A percentile compares a stretch with the other conserved stretches of the same genome.
Evolutionary conservation across 2,113 vertebrate genomes (phyloP).

Genomic region (Rhadina sibilatrix): DNA sequence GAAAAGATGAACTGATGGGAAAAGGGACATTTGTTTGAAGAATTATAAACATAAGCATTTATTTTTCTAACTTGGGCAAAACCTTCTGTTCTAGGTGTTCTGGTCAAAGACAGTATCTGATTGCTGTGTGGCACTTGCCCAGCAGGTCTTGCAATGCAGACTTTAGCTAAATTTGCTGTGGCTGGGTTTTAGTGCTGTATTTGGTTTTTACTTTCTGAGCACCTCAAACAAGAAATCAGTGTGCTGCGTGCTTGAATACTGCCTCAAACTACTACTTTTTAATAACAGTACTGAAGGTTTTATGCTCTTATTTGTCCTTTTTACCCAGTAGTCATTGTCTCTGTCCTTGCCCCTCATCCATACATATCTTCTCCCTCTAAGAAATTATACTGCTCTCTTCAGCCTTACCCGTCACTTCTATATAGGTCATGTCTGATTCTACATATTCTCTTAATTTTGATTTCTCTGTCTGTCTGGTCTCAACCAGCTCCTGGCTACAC

Average conservation of each 20-base stretch:
- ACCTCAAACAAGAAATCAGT: background rate
- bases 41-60: background rate
- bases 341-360: background rate
- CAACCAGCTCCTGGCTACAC: slow-evolving; percentile 16
- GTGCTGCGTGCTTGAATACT: background rate
- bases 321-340: background rate
- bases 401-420: background rate
- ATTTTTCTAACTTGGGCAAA: background rate
- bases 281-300: background rate
- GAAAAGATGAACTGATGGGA: background rate
- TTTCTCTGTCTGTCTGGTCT: slow-evolving; percentile 25
- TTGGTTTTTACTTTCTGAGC: background rate
- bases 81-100: background rate
- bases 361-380: background rate
- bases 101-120: background rate
- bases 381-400: background rate
- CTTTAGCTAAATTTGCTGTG: background rate
- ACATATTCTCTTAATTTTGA: background rate
- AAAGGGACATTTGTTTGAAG: background rate
- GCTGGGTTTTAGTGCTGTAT: background rate
- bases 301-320: background rate
- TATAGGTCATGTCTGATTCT: slow-evolving; percentile 22
- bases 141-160: background rate
- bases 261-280: background rate
- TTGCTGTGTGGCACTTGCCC: background rate